A percentile compares a stretch with the other conserved stretches of the same genome.
Conservation (phyloP, 2,888 invertebrate species). For the Athalia circularis region DNA sequence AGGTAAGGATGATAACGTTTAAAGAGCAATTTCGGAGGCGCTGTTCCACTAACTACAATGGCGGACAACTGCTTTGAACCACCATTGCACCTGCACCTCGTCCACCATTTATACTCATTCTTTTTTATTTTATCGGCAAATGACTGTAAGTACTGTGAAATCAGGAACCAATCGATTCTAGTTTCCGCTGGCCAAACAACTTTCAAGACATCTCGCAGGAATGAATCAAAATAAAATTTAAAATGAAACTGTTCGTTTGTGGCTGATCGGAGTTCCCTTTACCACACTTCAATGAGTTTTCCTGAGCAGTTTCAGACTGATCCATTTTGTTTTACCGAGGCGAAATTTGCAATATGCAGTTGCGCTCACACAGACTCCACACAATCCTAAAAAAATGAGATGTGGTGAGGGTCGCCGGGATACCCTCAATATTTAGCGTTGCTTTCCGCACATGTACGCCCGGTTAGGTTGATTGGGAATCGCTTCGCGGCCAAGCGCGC, state of each 20-base stretch:
- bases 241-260: too few species aligned
- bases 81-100: conserved; percentile 45
- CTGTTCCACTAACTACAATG: conserved; percentile 46
- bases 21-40: conserved; percentile 32
- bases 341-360: too few species aligned
- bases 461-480: too few species aligned
- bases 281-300: background rate
- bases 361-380: too few species aligned
- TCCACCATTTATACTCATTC: conserved; percentile 15
- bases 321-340: too few species aligned
- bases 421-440: background rate
- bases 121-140: conserved; percentile 19
- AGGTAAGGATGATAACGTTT: conserved; percentile 24
- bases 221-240: background rate
- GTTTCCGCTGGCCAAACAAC: background rate
- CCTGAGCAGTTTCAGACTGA: background rate
- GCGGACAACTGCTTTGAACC: conserved; percentile 49
- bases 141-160: conserved; percentile 18
- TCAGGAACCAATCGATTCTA: background rate
- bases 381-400: too few species aligned
- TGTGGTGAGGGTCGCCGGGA: too few species aligned
- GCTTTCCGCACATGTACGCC: background rate
- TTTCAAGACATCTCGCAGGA: background rate
- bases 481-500: too few species aligned
- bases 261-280: background rate